Base-by-base conservation (phyloP, 1,140 invertebrate genomes). In the Latrodectus geometricus region DNA sequence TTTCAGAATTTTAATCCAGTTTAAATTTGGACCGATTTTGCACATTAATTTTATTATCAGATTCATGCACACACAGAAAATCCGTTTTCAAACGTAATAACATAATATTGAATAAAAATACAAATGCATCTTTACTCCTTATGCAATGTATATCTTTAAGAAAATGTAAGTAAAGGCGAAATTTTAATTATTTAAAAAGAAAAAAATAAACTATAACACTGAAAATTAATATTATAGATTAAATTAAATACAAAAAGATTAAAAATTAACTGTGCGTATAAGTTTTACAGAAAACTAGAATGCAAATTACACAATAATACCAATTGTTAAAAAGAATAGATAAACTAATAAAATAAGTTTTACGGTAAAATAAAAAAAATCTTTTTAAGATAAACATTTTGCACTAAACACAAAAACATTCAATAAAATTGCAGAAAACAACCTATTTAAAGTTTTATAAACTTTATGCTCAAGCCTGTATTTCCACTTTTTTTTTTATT, bases 371-470 rank as follows among this genome's bases (percentile, higher is more conserved):
- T 23, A 76, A 14, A 76, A 23, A 80, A 52, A 70, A 66, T 48
- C n/a, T 20, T 79, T 35, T 35, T 5, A 7, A 20, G 23, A 79
- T 49, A 79, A 35, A 79, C 61, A 68, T 2, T 66, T 56, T 15
- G 49, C 12, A 68, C 17, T 35, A 35, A 35, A 35, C 35, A 23
- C 17, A 70, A 65, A 72, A 20, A 52, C 52, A 8, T 35, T 52
- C 49, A 80, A 70, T 14, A 66, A n/a, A 80, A 15, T 9, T 69
- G 49, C 23, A 74, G 14, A 15, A 50, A 74, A 74, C 35, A 50
- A 12, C 52, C 56, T 49, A 23, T 56, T 50, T 50, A 70, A 80
- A 70, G 35, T 70, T 80, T 54, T 54, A 35, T 14, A 68, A 80
- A 80, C 78, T 80, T 70, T 80, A 21, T 21, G 35, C 48, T n/a